These are phyloP conservation scores for Theristicus caerulescens DNA, from an alignment of 2,113 vertebrate genomes.

Conservation along the genomic window DNA sequence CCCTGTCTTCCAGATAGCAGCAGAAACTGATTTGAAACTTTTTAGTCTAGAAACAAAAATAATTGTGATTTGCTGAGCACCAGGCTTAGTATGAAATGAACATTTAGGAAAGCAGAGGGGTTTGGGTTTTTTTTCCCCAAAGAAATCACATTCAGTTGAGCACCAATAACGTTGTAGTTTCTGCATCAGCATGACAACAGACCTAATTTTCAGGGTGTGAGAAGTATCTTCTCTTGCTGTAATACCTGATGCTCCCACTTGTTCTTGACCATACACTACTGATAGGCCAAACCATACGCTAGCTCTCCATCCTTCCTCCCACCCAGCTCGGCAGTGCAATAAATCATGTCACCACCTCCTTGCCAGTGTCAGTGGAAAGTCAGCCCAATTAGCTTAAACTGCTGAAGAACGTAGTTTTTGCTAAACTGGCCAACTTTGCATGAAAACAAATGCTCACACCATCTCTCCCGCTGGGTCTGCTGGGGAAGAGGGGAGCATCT, in stretches of 20 bases:
- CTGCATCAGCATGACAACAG: neutral
- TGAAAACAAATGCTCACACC: neutral
- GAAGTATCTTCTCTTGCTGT: neutral
- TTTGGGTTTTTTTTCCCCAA: neutral
- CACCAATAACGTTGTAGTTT: neutral
- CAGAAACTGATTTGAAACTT: neutral
- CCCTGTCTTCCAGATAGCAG: neutral
- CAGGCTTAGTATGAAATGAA: neutral
- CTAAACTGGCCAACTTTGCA: neutral
- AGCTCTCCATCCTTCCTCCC: neutral
- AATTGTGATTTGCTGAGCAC: neutral
- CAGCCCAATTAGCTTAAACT: slow-evolving; percentile 44
- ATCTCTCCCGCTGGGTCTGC: neutral
- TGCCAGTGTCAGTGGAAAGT: slow-evolving; percentile 27
- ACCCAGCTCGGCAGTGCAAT: neutral
- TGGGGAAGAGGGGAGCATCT: neutral
- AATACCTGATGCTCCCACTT: neutral
- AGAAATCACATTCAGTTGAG: neutral
- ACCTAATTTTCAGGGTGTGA: neutral
- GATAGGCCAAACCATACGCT: neutral
- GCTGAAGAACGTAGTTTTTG: neutral
- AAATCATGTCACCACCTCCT: slow-evolving; percentile 45
- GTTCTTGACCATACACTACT: neutral
- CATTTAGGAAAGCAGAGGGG: neutral
- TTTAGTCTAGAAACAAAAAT: neutral